Conservation (phyloP, 2,888 invertebrate species). For the Antheraea assamensis region DNA sequence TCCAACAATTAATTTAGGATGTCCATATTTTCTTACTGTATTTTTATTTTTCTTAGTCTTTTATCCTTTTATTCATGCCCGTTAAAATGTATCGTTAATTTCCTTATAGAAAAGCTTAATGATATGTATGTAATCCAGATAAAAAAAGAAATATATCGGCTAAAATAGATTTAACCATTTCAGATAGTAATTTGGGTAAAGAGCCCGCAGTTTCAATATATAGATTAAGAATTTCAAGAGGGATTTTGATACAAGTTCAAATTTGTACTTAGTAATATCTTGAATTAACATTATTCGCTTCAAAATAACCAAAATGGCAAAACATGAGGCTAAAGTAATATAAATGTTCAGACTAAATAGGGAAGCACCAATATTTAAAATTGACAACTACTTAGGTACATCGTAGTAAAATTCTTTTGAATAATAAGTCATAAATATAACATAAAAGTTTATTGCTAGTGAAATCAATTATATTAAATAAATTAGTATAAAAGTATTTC, state of each 20-base stretch:
- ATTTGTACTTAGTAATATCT: neutral
- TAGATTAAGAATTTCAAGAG: neutral
- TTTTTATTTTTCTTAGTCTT: no score
- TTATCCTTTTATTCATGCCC: no score
- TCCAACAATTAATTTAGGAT: no score
- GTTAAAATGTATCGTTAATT: no score
- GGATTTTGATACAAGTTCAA: neutral
- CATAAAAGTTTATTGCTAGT: neutral
- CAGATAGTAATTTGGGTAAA: no score
- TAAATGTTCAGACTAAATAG: neutral
- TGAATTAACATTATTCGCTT: neutral
- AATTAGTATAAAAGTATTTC: neutral
- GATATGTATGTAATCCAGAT: no score
- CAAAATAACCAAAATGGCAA: neutral
- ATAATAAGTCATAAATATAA: conserved; percentile 6
- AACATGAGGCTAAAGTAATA: neutral
- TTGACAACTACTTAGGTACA: neutral
- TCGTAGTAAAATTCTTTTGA: neutral
- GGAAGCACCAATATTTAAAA: neutral
- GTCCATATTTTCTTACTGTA: no score
- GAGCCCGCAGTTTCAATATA: no score
- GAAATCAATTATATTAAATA: conserved; percentile 2
- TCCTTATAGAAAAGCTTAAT: no score
- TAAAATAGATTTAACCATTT: no score
- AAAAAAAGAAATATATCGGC: no score